Evolutionary conservation across 2,888 invertebrate genomes (phyloP), one percentile per base, ranked within the genome.

Genomic region (Lasioglossum villosulum): DNA sequence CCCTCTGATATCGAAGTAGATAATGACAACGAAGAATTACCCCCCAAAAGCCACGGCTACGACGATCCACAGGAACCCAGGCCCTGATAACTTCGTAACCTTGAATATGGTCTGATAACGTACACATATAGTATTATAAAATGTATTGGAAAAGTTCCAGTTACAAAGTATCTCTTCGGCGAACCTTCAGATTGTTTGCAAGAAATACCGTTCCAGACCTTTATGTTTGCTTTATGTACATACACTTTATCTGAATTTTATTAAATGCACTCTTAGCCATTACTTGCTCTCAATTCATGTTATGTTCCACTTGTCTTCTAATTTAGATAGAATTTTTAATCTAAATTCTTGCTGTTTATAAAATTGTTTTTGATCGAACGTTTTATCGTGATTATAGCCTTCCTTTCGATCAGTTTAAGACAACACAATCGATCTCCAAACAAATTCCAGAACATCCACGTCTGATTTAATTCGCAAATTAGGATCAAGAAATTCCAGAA

Each of bases 101-200:
- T 68, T 68, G 68, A 68, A 68, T 19, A 23, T n/a, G n/a, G 8
- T 37, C 68, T 34, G 68, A 68, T 68, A 68, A 37, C 68, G 68
- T 12, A 39, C 37, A 37, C 68, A 37, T 23, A 19, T 19, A 34
- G 19, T 27, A n/a, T 12, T 27, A 27, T 14, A 27, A 59, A 27
- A 27, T 14, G 27, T 27, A 27, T 14, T 14, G 34, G 19, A 23
- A n/a, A 23, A 39, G 23, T 68, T 68, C 37, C 19, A 37, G 34
- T 10, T 3, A 68, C 12, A 68, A 37, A 68, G 23, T 37, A 37
- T 37, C 66, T 66, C 19, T 59, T 66, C 66, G 16, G 34, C 19
- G 59, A 66, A 66, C 19, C 19, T 34, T 66, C 8, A 34, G 6
- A 34, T 34, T 34, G 30, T 34, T 66, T 5, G 19, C 66, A 4